Conservation (phyloP, 2,113 vertebrate species). For the Alectura lathami region DNA sequence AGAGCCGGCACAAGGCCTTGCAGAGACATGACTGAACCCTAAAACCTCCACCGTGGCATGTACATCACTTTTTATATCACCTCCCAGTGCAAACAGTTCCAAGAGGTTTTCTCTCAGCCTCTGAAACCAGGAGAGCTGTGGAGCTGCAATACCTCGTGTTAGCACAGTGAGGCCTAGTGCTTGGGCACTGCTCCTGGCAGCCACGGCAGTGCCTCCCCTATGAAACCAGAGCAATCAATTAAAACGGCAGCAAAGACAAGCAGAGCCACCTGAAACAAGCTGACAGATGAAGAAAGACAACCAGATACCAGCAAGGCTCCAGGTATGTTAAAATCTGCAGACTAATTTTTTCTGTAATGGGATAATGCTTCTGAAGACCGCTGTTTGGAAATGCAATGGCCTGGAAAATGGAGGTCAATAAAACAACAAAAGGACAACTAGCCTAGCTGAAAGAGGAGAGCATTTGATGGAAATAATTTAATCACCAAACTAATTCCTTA, state of each 20-base stretch:
- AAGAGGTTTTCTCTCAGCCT: neutral
- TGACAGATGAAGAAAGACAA: neutral
- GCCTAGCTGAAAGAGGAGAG: neutral
- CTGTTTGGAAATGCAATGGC: constrained; percentile 43
- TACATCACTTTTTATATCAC: neutral
- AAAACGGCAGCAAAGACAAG: neutral
- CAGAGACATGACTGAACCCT: accelerated
- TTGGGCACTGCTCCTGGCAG: neutral
- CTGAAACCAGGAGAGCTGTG: neutral
- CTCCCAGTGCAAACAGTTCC: neutral
- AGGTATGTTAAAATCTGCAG: constrained; percentile 6
- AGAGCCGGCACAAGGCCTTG: neutral
- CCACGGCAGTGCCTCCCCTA: neutral
- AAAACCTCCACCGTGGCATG: neutral
- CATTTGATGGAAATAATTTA: constrained; percentile 47
- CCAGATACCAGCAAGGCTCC: neutral
- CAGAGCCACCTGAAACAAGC: neutral
- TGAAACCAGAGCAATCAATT: neutral
- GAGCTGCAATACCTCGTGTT: neutral
- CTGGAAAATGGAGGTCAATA: constrained; percentile 56
- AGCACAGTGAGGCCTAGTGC: neutral
- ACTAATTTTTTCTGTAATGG: constrained; percentile 7
- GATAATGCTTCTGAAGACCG: neutral
- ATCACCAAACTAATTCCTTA: constrained; percentile 40
- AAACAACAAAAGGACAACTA: constrained; percentile 40